Base-by-base conservation (phyloP, 1,140 invertebrate species). In the Cotesia chilonis region DNA sequence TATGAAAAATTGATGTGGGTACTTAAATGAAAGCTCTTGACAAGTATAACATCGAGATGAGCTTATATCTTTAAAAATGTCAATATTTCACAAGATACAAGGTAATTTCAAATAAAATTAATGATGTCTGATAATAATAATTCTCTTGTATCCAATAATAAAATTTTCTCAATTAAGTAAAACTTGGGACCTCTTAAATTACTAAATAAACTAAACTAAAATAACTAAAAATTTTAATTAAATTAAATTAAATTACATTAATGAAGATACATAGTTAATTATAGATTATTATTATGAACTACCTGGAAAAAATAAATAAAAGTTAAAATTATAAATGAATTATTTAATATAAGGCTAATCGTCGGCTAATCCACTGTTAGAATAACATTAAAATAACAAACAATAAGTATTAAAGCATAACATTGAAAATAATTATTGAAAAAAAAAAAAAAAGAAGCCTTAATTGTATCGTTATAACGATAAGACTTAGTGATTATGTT, bases 201-300 rank as follows among this genome's bases (percentile, higher is more conserved):
- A 47, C 6, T 47, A 10, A 47, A 6, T 47, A 47, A 47, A 47
- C 28, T 47, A 47, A 47, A 47, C 10, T 6, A 47, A 47, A 6
- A 5, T 47, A 47, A 47, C 5, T 71, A 69, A 59, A 69, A 10
- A 37, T 68, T 75, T 68, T 72, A 75, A 75, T 72, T 64, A 75
- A 75, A 75, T 72, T 64, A 75, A 82, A 81, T 77, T 80, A 80
- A 81, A 80, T 80, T 59, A 65, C 78, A 74, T 55, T 63, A 75
- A 71, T 73, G n/a, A 69, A 51, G 59, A 57, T 47, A 17, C 47
- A 73, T 36, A 64, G 41, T 47, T 47, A 47, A 47, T 47, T 47
- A 47, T 47, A 47, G 41, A 47, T 47, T 47, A 47, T 47, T 47
- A 47, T 47, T 47, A 47, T 47, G 5, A 47, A 5, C 9, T 57